phyloP scores from a whole-genome alignment of 2,888 invertebrate genomes.

The Drosophila pseudotalamancana region DNA sequence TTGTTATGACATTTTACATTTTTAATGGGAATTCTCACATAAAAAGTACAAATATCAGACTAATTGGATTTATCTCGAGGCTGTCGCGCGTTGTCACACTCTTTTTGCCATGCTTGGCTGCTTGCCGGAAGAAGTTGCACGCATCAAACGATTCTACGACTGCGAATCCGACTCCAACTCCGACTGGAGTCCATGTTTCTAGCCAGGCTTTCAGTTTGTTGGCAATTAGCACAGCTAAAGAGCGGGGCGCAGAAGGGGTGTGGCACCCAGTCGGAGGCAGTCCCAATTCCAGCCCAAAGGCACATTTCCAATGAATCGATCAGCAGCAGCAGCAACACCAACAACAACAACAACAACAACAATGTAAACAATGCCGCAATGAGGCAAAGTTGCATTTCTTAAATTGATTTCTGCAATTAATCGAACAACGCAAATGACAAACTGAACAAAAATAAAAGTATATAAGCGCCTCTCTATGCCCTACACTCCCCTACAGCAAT shows the following conservation, averaged over 20 bases:
- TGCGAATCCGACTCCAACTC: neutral
- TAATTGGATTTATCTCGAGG: slow-evolving; percentile 84
- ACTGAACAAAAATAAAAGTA: slow-evolving; percentile 44
- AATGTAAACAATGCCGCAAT: slow-evolving; percentile 60
- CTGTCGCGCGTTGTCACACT: slow-evolving; percentile 79
- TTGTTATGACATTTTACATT: slow-evolving; percentile 79
- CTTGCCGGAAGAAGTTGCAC: slow-evolving; percentile 71
- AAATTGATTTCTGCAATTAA: slow-evolving; percentile 83
- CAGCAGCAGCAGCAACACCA: slow-evolving; percentile 27
- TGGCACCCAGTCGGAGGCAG: slow-evolving; percentile 41
- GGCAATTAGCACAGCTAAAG: slow-evolving; percentile 57
- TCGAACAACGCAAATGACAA: slow-evolving; percentile 77
- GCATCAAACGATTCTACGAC: slow-evolving; percentile 43
- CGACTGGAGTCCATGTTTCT: neutral
- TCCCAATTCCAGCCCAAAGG: slow-evolving; percentile 66
- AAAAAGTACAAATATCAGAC: slow-evolving; percentile 84
- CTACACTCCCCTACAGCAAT: slow-evolving; percentile 72
- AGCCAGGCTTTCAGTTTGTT: slow-evolving; percentile 38
- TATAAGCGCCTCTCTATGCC: slow-evolving; percentile 48
- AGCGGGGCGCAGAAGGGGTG: neutral
- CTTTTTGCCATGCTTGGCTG: slow-evolving; percentile 59
- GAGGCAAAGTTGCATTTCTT: slow-evolving; percentile 78
- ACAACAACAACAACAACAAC: slow-evolving; percentile 20
- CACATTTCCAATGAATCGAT: slow-evolving; percentile 74
- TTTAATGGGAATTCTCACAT: slow-evolving; percentile 83